Base-by-base conservation (phyloP, 2,888 invertebrate genomes). In the Itoplectis maculator region DNA sequence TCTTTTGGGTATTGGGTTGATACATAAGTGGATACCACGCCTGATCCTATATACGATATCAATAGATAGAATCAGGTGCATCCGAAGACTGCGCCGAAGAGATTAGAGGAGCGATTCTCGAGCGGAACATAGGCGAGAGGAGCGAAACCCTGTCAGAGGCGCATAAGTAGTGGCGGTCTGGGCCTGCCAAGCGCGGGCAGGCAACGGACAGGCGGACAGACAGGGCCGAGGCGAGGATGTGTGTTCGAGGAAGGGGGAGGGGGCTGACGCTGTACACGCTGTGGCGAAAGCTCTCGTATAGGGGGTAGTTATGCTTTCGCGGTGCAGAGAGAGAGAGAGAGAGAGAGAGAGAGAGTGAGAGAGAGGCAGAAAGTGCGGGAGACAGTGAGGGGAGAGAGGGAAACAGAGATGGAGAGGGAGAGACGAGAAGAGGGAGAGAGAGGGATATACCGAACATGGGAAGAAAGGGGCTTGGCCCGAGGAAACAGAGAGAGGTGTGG, bases 401-500 rank as follows among this genome's bases (percentile, higher is more conserved):
- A 54, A 72, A 29, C 37, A 45, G 63, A 69, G 75, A 73, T n/a
- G n/a, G n/a, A n/a, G n/a, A n/a, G n/a, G n/a, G 40, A 51, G 29
- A 15, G 35, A 42, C 45, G 15, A 59, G 61, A 45, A n/a, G 59
- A 29, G 37, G 54, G 29, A 29, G 29, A 29, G 29, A 29, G 29
- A 29, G 29, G 5, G 29, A 63, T 47, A 45, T 35, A 68, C 18
- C 7, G 49, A 69, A 74, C 49, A 49, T 49, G 79, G 54, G 42
- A 23, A 35, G 45, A 54, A 63, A 45, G 54, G 56, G 29, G 35
- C n/a, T 23, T 23, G 75, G 59, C 49, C 54, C 18, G 66, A 59
- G 63, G 40, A 54, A 72, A 29, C 37, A 45, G 63, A 69, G 75
- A 73, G 79, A 80, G 82, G 81, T 84, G 85, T 85, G 85, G 81